Percentiles rank a stretch among this genome's conserved stretches.
These are phyloP conservation scores for Prinia subflava DNA, from an alignment of 2,113 vertebrate species.

Conservation along the genomic window DNA sequence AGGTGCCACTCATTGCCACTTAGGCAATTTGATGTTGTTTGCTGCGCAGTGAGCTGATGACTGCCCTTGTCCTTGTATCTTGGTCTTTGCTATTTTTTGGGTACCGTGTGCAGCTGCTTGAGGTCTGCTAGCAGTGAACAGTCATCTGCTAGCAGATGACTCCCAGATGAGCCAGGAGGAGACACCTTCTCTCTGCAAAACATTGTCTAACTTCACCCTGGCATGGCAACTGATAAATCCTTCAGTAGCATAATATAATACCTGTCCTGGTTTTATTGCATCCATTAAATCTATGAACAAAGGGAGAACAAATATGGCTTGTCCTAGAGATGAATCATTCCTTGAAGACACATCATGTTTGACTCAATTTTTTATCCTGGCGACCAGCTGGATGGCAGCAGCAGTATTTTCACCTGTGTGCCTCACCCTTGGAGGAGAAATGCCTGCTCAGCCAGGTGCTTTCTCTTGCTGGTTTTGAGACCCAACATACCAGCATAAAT, in stretches of 20 bases:
- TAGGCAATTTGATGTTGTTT: rapidly evolving
- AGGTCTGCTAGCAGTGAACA: background rate
- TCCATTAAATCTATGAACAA: background rate
- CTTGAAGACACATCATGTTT: background rate
- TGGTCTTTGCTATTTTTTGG: background rate
- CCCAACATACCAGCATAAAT: rapidly evolving
- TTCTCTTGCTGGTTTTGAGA: constrained; percentile 39
- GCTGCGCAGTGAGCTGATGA: background rate
- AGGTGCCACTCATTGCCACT: no score
- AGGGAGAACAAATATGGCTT: background rate
- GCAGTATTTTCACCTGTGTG: background rate
- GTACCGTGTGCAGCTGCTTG: background rate
- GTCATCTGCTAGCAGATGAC: no score
- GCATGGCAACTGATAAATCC: background rate
- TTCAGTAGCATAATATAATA: background rate
- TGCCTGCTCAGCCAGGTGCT: rapidly evolving
- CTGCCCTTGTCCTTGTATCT: background rate
- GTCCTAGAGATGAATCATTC: background rate
- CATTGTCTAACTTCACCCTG: background rate
- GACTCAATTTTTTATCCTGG: background rate
- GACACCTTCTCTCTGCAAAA: background rate
- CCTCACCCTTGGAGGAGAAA: background rate
- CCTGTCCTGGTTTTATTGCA: background rate
- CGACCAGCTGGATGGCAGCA: background rate
- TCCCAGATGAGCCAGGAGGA: rapidly evolving